phyloP scores from a whole-genome alignment of 2,888 invertebrate species.

The Griposia aprilina region DNA sequence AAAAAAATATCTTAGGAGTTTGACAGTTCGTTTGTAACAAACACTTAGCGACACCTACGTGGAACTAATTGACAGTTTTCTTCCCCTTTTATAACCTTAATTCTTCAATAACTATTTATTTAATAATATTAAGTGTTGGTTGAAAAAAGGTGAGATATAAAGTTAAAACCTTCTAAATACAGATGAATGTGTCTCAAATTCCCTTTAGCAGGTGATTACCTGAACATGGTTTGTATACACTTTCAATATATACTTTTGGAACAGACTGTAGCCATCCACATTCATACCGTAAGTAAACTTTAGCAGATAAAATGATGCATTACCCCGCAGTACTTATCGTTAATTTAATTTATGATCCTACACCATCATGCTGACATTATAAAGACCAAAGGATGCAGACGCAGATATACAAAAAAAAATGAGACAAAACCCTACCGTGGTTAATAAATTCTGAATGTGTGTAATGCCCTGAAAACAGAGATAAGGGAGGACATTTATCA shows the following conservation, averaged over 20 bases:
- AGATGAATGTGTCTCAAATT: background rate
- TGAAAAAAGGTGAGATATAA: no score
- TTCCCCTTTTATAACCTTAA: no score
- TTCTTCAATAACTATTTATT: no score
- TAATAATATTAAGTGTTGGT: no score
- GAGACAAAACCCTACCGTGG: slow-evolving; percentile 46
- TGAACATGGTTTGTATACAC: background rate
- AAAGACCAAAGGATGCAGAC: slow-evolving; percentile 32
- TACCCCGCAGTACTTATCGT: background rate
- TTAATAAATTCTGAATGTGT: slow-evolving; percentile 62
- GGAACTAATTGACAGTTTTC: no score
- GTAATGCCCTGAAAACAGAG: slow-evolving; percentile 59
- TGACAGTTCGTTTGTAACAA: no score
- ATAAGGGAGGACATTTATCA: slow-evolving; percentile 62
- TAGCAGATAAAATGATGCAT: background rate
- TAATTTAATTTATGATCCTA: background rate
- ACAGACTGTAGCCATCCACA: no score
- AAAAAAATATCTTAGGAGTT: no score
- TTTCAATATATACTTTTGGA: background rate
- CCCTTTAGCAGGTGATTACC: background rate
- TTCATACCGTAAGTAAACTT: background rate
- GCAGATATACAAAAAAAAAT: slow-evolving; percentile 51
- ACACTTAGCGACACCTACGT: no score
- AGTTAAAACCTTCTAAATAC: background rate
- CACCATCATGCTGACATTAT: slow-evolving; percentile 11